Conservation (phyloP, 2,888 invertebrate genomes). For the Harmothoe impar region DNA sequence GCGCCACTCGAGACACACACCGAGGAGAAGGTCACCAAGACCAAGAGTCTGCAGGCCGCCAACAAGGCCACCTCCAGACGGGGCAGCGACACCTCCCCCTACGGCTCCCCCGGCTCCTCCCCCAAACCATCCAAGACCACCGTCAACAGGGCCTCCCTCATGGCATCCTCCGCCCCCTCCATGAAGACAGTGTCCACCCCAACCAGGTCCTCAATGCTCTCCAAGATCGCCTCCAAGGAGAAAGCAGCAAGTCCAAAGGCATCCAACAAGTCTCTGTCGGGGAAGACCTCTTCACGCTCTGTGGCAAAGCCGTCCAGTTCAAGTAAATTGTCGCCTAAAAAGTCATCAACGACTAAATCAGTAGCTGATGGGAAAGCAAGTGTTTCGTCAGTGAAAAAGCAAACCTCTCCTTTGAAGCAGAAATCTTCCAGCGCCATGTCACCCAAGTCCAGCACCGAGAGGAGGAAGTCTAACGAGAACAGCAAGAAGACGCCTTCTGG, state of each 20-base stretch:
- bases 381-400: not conserved
- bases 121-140: constrained; percentile 16
- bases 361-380: not conserved
- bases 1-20: not conserved
- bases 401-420: not conserved
- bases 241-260: not conserved
- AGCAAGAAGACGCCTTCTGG: not conserved
- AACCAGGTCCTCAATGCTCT: not conserved
- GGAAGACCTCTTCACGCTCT: not conserved
- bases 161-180: constrained; percentile 5
- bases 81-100: constrained; percentile 28
- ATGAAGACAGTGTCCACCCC: not conserved
- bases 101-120: not conserved
- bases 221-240: not conserved
- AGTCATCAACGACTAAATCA: not conserved
- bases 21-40: not conserved
- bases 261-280: not conserved
- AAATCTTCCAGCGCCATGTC: not conserved
- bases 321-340: constrained; percentile 1
- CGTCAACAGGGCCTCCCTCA: not conserved
- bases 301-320: not conserved
- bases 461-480: not conserved
- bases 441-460: not conserved
- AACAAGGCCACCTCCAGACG: not conserved
- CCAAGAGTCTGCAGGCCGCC: not conserved